Percentiles rank a stretch among this genome's conserved stretches.
Evolutionary conservation across 2,888 invertebrate genomes (phyloP).

Genomic region (Anthrax anthrax): DNA sequence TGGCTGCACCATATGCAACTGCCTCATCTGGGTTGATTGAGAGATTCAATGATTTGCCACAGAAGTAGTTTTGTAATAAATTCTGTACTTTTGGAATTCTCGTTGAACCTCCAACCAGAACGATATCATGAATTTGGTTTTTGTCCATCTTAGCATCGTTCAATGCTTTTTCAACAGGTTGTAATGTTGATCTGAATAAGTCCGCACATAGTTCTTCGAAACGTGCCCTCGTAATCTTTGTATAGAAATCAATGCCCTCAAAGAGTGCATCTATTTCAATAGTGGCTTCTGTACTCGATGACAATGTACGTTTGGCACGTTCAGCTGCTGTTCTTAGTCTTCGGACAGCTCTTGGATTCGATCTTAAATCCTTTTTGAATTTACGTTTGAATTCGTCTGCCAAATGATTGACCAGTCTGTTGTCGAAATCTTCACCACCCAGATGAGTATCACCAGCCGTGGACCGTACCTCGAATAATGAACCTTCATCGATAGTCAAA

Average conservation of each 20-base stretch:
- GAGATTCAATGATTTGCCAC: constrained; percentile 49
- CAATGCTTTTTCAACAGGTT: constrained; percentile 60
- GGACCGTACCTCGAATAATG: constrained; percentile 50
- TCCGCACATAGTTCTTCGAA: constrained; percentile 58
- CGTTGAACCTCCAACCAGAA: constrained; percentile 63
- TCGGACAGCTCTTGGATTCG: constrained; percentile 44
- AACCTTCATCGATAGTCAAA: constrained; percentile 53
- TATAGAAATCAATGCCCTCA: constrained; percentile 55
- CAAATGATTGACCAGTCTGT: constrained; percentile 70
- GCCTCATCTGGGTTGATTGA: constrained; percentile 65
- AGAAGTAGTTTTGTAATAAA: constrained; percentile 56
- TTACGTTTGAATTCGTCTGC: constrained; percentile 71
- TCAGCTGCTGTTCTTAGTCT: constrained; percentile 57
- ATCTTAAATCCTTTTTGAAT: constrained; percentile 47
- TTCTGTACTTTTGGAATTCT: constrained; percentile 61
- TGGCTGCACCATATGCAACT: constrained; percentile 57
- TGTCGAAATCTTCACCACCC: constrained; percentile 81
- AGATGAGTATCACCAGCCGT: constrained; percentile 66
- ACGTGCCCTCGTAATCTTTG: constrained; percentile 50
- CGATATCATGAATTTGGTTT: constrained; percentile 55
- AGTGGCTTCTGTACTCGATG: constrained; percentile 55
- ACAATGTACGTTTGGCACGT: constrained; percentile 56
- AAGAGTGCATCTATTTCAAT: constrained; percentile 57
- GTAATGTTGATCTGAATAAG: constrained; percentile 51
- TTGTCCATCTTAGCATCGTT: constrained; percentile 62